Conservation (phyloP, 2,797 vertebrate genomes). For the Phrynocephalus forsythii region DNA sequence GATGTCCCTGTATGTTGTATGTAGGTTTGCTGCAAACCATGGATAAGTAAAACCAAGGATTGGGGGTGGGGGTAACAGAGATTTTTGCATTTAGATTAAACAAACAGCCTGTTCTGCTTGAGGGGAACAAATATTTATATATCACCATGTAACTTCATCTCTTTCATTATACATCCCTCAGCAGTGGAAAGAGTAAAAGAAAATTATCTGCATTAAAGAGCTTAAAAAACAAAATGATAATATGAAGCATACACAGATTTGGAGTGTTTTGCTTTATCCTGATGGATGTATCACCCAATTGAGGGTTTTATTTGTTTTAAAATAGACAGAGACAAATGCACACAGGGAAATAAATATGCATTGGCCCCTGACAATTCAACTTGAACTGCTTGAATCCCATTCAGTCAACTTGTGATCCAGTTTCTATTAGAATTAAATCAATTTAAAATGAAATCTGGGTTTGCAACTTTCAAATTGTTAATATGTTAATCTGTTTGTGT, state of each 20-base stretch:
- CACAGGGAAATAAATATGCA: not conserved
- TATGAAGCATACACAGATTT: no score
- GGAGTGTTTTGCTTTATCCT: no score
- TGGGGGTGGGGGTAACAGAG: no score
- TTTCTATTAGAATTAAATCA: not conserved
- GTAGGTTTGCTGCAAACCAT: no score
- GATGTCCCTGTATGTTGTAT: no score
- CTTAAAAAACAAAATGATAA: no score
- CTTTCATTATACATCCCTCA: not conserved
- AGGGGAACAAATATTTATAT: constrained; percentile 3
- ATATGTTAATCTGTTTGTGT: no score
- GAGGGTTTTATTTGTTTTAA: no score
- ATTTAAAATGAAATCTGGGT: not conserved
- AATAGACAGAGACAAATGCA: not conserved
- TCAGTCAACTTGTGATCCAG: not conserved
- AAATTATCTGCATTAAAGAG: not conserved
- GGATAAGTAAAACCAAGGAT: not conserved
- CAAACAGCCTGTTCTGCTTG: not conserved
- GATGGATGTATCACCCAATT: no score
- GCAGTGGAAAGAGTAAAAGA: not conserved
- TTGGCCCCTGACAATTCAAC: not conserved
- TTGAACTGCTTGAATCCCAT: not conserved
- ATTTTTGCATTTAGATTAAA: not conserved
- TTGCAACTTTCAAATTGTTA: not conserved
- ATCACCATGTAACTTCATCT: not conserved